Conservation (phyloP, 2,888 invertebrate species). For the Priocnemis perturbator region DNA sequence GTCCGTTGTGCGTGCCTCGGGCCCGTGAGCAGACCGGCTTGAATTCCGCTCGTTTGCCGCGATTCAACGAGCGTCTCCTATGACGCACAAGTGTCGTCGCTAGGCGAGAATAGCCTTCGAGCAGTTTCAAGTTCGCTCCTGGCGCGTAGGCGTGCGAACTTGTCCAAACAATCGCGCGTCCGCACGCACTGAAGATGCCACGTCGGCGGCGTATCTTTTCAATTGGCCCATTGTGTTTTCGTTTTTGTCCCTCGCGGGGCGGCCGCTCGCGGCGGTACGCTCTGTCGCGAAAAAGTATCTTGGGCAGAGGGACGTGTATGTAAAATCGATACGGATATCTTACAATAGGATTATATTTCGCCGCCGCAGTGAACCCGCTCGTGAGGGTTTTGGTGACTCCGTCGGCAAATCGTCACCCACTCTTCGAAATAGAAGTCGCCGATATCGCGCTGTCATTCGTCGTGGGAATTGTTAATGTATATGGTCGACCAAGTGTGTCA, state of each 20-base stretch:
- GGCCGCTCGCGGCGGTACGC: no score
- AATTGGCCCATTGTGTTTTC: background rate
- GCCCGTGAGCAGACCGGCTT: no score
- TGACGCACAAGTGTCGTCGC: no score
- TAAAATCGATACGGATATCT: conserved; percentile 46
- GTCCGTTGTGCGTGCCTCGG: no score
- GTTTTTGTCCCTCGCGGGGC: no score
- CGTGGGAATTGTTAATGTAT: no score
- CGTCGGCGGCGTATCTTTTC: no score
- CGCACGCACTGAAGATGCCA: background rate
- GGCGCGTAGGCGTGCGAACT: background rate
- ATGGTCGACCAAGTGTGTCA: no score
- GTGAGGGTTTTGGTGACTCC: conserved; percentile 12
- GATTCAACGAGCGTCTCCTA: no score
- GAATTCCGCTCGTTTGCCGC: no score
- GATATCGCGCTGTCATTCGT: background rate
- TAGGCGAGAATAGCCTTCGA: no score
- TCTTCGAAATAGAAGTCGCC: background rate
- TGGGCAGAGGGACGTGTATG: conserved; percentile 3
- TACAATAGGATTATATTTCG: conserved; percentile 37
- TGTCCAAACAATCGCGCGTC: background rate
- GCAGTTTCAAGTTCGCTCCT: background rate
- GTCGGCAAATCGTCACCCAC: background rate
- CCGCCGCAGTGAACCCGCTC: conserved; percentile 19
- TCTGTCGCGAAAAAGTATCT: no score